Evolutionary conservation across 2,888 invertebrate species (phyloP), one percentile per base, ranked within the genome.

Genomic region (Aleiodes alternator): DNA sequence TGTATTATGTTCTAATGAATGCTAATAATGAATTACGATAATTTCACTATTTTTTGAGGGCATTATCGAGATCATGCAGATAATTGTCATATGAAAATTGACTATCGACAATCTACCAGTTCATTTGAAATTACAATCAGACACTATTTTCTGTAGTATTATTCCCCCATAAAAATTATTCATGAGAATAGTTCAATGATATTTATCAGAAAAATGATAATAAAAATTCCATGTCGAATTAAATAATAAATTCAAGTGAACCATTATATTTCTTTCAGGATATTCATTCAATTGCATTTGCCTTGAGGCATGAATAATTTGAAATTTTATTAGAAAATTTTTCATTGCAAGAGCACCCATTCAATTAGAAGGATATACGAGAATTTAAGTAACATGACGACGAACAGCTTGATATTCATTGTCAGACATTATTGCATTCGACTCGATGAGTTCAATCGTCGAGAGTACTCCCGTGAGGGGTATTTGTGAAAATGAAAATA

Each of bases 361-460:
- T 57, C 14, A 50, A 29, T 57, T 53, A 16, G 43, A 11, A 43
- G 43, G 7, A 43, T 43, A 43, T 43, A 43, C 43, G 43, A 43
- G 43, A 5, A 43, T 43, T 43, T 11, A 8, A 43, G 55, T 56
- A 23, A 29, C 7, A 38, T 38, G 43, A 53, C 14, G 51, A 59
- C 72, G 61, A 53, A 72, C n/a, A 72, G 53, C n/a, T 14, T 64
- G 68, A 16, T 31, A 53, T 69, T 31, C 51, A 51, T 69, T 69
- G 68, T 69, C 23, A 50, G 68, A 64, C 64, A 64, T 64, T 64
- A 64, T 71, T 59, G 48, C 57, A 34, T 48, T 43, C 16, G 64
- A 43, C 48, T 16, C 34, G 64, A 64, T 64, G 64, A 64, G 48
- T 64, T 64, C 43, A 48, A 64, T 64, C 48, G 64, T 23, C 34